Base-by-base conservation (phyloP, 1,140 invertebrate species). In the Metaphire vulgaris region DNA sequence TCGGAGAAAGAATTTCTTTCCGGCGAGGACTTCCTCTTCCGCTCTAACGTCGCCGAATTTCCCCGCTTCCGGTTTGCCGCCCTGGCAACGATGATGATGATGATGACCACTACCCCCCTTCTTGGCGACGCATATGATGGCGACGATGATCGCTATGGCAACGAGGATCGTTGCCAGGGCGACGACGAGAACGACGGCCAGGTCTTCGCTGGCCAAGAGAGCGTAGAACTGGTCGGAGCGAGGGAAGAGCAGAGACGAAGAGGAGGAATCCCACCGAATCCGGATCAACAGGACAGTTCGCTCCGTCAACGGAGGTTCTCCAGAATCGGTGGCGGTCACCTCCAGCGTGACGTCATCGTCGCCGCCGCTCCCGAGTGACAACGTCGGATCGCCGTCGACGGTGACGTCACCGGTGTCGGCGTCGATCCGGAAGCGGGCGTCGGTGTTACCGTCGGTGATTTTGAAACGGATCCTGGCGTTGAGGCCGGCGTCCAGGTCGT, bases 121-220 rank as follows among this genome's bases (percentile, higher is more conserved):
- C 33, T 30, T 73, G 30, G 34, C 34, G 16, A 73, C 16, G 33
- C 72, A 73, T n/a, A 73, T 73, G 30, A 73, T 34, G n/a, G 72
- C 72, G n/a, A 73, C 41, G 72, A 73, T 31, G 15, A 41, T 29
- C n/a, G 32, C 41, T 26, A 73, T 73, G 16, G 34, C 26, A 26
- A 73, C 31, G 1, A 73, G 15, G 0, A 73, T 73, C 26, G 34
- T 29, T 2, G 72, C 72, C 12, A 73, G 33, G 31, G 72, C 41
- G 0, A 73, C 56, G 1, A 34, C 41, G 26, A 73, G 41, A 15
- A 41, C 41, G 15, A 34, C n/a, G n/a, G 72, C 72, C 41, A 73
- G 34, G 28, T 73, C 72, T n/a, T 73, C 72, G 41, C 72, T 73
- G 30, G 72, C 72, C 72, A 73, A n/a, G 16, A 73, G 72, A 28